Evolutionary conservation across 2,113 vertebrate genomes (phyloP).

Genomic region (Campylomormyrus tamandua): DNA sequence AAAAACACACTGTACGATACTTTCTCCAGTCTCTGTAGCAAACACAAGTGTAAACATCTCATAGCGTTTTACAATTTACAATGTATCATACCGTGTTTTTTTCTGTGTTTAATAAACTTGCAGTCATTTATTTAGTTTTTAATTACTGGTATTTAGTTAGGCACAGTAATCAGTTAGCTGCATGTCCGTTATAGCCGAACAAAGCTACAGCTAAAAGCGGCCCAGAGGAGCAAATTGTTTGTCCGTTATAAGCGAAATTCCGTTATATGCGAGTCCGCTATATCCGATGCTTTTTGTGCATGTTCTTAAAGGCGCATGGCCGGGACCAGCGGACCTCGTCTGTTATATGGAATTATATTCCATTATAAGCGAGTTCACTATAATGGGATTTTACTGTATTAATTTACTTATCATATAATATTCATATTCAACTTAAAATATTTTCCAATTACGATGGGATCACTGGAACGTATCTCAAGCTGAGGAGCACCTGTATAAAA

Average conservation of each 20-base stretch:
- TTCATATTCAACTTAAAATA: not conserved
- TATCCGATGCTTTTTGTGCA: too few relatives aligned
- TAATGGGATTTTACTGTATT: not conserved
- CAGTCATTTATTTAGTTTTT: not conserved
- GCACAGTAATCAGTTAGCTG: not conserved
- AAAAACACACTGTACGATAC: not conserved
- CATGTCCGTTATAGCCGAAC: too few relatives aligned
- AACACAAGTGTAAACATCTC: not conserved
- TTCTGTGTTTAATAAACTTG: not conserved
- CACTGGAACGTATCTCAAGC: not conserved
- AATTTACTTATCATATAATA: not conserved
- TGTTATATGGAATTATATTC: too few relatives aligned
- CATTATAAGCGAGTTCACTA: too few relatives aligned
- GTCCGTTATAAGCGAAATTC: too few relatives aligned
- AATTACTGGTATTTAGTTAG: not conserved
- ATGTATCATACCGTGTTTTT: not conserved
- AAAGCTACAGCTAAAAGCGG: not conserved
- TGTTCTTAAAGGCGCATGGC: too few relatives aligned
- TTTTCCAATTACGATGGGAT: not conserved
- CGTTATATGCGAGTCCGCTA: too few relatives aligned
- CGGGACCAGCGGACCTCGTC: too few relatives aligned
- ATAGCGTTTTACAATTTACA: not conserved
- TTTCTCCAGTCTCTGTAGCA: not conserved
- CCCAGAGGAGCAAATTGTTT: too few relatives aligned
- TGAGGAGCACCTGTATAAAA: not conserved